These are phyloP conservation scores for Latrodectus hesperus DNA, from an alignment of 2,888 invertebrate genomes.

Conservation along the genomic window DNA sequence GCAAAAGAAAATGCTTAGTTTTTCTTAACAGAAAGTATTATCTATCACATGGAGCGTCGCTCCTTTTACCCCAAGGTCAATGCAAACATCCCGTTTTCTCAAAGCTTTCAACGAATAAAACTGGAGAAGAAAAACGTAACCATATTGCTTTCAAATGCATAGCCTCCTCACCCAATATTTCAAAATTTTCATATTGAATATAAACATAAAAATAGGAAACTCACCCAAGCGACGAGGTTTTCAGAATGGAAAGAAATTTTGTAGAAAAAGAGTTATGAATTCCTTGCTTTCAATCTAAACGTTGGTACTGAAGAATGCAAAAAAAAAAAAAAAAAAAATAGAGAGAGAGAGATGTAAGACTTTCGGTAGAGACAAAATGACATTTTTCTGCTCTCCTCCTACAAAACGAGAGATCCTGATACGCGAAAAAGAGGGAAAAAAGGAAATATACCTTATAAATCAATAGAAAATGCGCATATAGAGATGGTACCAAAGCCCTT, in stretches of 20 bases:
- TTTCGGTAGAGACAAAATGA: slow-evolving; percentile 67
- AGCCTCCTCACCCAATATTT: slow-evolving; percentile 33
- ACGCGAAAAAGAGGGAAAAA: background rate
- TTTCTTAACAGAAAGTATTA: too few species aligned
- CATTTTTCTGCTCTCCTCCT: slow-evolving; percentile 41
- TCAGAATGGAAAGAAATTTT: background rate
- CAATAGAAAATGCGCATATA: slow-evolving; percentile 68
- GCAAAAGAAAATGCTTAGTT: too few species aligned
- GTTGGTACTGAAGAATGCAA: background rate
- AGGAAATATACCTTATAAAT: slow-evolving; percentile 65
- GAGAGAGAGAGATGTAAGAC: background rate
- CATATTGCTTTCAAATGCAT: slow-evolving; percentile 50
- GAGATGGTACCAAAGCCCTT: slow-evolving; percentile 28
- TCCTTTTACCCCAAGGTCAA: background rate
- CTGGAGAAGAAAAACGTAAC: slow-evolving; percentile 9
- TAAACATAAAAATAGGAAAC: background rate
- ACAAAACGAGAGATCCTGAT: background rate
- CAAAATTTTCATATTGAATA: slow-evolving; percentile 58
- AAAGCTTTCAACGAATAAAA: background rate
- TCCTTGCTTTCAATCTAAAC: slow-evolving; percentile 56
- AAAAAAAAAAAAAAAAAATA: background rate
- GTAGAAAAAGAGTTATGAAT: slow-evolving; percentile 56
- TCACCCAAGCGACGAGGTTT: background rate
- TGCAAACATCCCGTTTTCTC: background rate
- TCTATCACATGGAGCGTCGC: too few species aligned